Conservation (phyloP, 2,113 vertebrate species). For the Lontra canadensis region DNA sequence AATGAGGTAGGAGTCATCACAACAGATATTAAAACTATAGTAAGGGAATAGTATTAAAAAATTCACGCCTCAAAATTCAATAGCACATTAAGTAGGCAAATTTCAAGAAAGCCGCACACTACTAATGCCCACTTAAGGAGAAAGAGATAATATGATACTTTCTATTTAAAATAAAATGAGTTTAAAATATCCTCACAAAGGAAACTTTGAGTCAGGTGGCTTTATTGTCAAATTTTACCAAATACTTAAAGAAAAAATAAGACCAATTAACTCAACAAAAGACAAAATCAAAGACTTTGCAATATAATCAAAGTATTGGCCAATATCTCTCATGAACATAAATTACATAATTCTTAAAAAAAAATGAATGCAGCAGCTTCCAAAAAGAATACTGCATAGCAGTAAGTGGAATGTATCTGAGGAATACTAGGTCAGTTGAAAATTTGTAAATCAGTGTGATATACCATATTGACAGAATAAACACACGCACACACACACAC, state of each 20-base stretch:
- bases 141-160: neutral
- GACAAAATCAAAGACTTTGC: neutral
- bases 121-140: neutral
- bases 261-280: neutral
- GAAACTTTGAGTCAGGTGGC: neutral
- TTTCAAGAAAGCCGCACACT: neutral
- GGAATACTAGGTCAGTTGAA: neutral
- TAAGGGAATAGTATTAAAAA: neutral
- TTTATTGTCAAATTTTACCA: neutral
- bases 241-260: neutral
- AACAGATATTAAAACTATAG: neutral
- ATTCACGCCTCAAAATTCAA: neutral
- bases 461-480: neutral
- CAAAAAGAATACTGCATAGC: neutral
- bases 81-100: neutral
- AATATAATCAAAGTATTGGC: neutral
- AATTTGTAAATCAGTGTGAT: neutral
- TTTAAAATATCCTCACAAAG: neutral
- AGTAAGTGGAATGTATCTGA: neutral
- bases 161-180: neutral
- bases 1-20: neutral
- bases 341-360: neutral
- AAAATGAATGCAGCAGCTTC: neutral
- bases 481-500: neutral
- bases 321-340: neutral